These are phyloP conservation scores for Torymus texanus DNA, from an alignment of 2,888 invertebrate species.

Conservation along the genomic window DNA sequence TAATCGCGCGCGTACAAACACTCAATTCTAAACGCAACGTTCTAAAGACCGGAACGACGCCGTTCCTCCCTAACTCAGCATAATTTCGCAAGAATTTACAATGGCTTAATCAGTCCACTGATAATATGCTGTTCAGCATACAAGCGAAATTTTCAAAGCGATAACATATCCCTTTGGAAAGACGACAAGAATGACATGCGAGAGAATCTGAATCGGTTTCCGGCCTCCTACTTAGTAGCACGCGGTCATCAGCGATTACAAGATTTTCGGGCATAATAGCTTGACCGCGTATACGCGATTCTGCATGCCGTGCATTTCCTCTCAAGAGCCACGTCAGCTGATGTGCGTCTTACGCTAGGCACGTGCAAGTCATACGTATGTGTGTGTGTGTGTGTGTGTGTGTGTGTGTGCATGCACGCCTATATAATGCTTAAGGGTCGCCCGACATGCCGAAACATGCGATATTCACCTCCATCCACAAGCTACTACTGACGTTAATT, in stretches of 20 bases:
- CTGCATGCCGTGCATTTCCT: conserved; percentile 31
- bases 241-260: conserved; percentile 6
- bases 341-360: conserved; percentile 5
- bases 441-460: conserved; percentile 63
- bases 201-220: conserved; percentile 18
- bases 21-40: too few relatives aligned
- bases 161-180: neutral
- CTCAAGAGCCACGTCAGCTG: conserved; percentile 49
- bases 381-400: neutral
- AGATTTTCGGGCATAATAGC: neutral
- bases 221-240: conserved; percentile 39
- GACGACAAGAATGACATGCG: neutral
- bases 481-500: conserved; percentile 63
- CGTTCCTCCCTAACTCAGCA: too few relatives aligned
- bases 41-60: too few relatives aligned
- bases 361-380: conserved; percentile 30
- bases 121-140: too few relatives aligned
- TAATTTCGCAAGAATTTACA: too few relatives aligned
- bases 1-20: too few relatives aligned
- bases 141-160: neutral
- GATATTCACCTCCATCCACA: conserved; percentile 55
- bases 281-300: conserved; percentile 15
- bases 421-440: neutral
- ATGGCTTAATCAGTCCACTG: too few relatives aligned
- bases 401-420: neutral